phyloP scores from a whole-genome alignment of 2,113 vertebrate species.

The Tylochromis polylepis region DNA sequence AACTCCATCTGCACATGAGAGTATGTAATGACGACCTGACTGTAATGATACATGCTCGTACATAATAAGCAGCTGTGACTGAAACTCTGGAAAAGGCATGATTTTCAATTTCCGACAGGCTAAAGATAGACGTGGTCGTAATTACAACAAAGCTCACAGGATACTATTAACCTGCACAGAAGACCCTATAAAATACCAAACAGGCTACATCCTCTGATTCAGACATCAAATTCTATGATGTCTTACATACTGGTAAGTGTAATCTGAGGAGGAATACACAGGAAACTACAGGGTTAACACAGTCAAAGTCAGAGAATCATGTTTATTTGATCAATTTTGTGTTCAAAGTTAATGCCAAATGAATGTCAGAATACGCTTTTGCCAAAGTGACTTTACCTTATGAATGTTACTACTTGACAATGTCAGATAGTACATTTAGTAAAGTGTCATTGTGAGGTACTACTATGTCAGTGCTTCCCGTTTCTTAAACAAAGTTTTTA shows the following conservation, averaged over 20 bases:
- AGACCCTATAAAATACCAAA: background rate
- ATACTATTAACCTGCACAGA: slow-evolving; percentile 8
- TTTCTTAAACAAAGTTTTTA: background rate
- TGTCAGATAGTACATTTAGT: background rate
- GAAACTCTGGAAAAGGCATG: slow-evolving; percentile 12
- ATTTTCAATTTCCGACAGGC: slow-evolving; percentile 50
- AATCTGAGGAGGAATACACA: background rate
- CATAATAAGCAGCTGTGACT: slow-evolving; percentile 55
- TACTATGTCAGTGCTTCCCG: background rate
- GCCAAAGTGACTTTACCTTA: background rate
- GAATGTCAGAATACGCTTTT: background rate
- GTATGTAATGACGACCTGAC: slow-evolving; percentile 15
- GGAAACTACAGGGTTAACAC: background rate
- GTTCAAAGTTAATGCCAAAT: background rate
- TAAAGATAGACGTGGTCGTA: slow-evolving; percentile 43
- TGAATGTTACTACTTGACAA: background rate
- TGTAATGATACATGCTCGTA: slow-evolving; percentile 42
- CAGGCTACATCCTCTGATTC: background rate
- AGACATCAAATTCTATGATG: background rate
- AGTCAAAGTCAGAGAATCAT: background rate
- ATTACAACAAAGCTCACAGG: slow-evolving; percentile 22
- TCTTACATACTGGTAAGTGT: background rate
- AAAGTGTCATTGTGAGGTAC: background rate
- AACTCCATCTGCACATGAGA: background rate
- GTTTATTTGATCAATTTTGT: background rate